Base-by-base conservation (phyloP, 2,797 vertebrate species). In the Coreius guichenoti region DNA sequence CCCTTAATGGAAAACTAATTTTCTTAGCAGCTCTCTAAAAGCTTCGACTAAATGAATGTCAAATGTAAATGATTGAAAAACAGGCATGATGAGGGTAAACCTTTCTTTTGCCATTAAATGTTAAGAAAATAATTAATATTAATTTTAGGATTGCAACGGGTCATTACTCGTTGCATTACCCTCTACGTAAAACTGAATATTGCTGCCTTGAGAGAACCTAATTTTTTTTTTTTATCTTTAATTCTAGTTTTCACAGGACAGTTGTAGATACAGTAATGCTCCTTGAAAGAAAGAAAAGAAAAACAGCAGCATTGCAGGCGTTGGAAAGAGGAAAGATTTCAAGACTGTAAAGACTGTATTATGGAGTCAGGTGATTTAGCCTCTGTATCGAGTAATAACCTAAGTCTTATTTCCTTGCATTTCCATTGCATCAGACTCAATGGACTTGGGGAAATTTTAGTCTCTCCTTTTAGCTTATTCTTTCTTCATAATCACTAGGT, bases 1-100 rank as follows among this genome's bases (percentile, higher is more conserved):
- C 17, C 14, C 26, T 49, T 80, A 79, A 85, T 85, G 67, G 75
- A 85, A 77, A 54, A 63, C 11, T 26, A 0, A 72, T 79, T 85
- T 47, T 72, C 39, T 29, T 56, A 45, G 12, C 47, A 3, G 61
- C 65, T 70, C 75, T 49, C 51, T 79, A 79, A 79, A 84, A 79
- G 75, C 83, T 58, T 79, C 0, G 2, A 54, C 29, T 61, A 70
- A 84, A 84, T 72, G 26, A 58, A 45, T 70, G 63, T 47, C 31
- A 76, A 11, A 69, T 58, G 31, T 77, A 70, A 84, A 61, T 47
- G 51, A 70, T 45, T 72, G 51, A 58, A 69, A 31, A 31, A 61
- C 36, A 61, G 8, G 17, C 14, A 69, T 69, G 36, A 75, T 36
- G 31, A 21, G 11, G 14, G 65, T 36, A 84, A 51, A 77, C 65